phyloP scores from a whole-genome alignment of 2,113 vertebrate species.

The Oreocharis arfaki region DNA sequence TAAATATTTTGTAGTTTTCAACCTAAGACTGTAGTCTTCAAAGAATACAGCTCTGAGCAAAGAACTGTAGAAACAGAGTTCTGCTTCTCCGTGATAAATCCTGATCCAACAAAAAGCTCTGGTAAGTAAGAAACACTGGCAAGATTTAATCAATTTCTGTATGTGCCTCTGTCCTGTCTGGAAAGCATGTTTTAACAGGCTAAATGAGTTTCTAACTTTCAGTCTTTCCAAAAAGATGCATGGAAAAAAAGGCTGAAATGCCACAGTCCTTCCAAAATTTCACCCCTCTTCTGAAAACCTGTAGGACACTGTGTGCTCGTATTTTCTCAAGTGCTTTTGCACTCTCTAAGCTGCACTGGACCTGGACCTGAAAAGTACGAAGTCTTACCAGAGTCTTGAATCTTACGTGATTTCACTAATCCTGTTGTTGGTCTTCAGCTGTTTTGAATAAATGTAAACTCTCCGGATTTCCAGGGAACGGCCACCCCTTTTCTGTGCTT shows the following conservation, averaged over 20 bases:
- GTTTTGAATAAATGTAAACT: background rate
- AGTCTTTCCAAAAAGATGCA: background rate
- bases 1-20: background rate
- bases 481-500: background rate
- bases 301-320: background rate
- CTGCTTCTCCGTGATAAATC: background rate
- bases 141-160: background rate
- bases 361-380: background rate
- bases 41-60: background rate
- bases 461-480: background rate
- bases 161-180: background rate
- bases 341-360: background rate
- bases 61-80: background rate
- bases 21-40: background rate
- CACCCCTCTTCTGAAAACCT: background rate
- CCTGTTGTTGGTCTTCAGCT: background rate
- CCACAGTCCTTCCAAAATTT: background rate
- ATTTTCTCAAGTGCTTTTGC: background rate
- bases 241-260: background rate
- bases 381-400: background rate
- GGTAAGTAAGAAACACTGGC: background rate
- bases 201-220: background rate
- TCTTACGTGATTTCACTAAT: background rate
- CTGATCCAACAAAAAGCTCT: background rate
- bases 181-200: background rate